These are phyloP conservation scores for Oryctolagus cuniculus DNA, from an alignment of 2,113 vertebrate genomes.

Conservation along the genomic window mOryCun1.1 NC_091451.1:4420501-4421000, in stretches of 20 bases:
- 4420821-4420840: slow-evolving; percentile 77
- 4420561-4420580: no score
- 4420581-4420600: no score
- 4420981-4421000: not conserved
- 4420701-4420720: no score
- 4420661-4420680: no score
- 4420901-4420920: not conserved
- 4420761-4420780: slow-evolving; percentile 87
- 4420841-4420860: slow-evolving; percentile 79
- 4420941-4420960: slow-evolving; percentile 74
- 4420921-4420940: slow-evolving; percentile 72
- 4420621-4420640: no score
- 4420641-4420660: no score
- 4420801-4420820: slow-evolving; percentile 81
- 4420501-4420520: no score
- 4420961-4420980: slow-evolving; percentile 62
- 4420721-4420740: slow-evolving; percentile 80
- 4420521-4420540: no score
- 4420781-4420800: slow-evolving; percentile 87
- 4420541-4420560: no score
- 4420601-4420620: no score
- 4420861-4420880: slow-evolving; percentile 90
- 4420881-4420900: slow-evolving; percentile 88
- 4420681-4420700: no score
- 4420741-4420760: slow-evolving; percentile 88